These are phyloP conservation scores for Philaethria dido DNA, from an alignment of 2,888 invertebrate genomes.

Conservation along the genomic window DNA sequence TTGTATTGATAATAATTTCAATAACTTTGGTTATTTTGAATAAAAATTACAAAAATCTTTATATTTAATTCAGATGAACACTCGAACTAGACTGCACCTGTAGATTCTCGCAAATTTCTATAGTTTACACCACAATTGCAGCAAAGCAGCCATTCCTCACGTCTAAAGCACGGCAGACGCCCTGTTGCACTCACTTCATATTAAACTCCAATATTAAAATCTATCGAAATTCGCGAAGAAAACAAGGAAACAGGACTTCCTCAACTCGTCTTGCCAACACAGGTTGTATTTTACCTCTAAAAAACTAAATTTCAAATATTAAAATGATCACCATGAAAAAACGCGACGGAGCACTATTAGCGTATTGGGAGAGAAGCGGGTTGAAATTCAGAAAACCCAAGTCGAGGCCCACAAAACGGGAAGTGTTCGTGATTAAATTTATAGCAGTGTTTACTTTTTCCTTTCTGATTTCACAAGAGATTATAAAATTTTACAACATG, in stretches of 20 bases:
- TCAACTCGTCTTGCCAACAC: too few relatives aligned
- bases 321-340: too few relatives aligned
- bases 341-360: not conserved
- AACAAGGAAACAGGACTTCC: not conserved
- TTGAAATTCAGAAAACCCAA: not conserved
- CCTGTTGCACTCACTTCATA: not conserved
- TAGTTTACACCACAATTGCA: not conserved
- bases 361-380: not conserved
- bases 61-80: not conserved
- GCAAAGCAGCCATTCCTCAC: not conserved
- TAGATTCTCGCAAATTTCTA: slow-evolving; percentile 6
- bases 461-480: not conserved
- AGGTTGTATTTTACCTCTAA: not conserved
- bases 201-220: not conserved
- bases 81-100: not conserved
- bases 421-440: too few relatives aligned
- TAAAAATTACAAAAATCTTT: too few relatives aligned
- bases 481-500: slow-evolving; percentile 24
- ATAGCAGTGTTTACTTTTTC: not conserved
- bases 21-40: too few relatives aligned
- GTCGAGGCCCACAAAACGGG: too few relatives aligned
- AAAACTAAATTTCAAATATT: not conserved
- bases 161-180: slow-evolving; percentile 16
- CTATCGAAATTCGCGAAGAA: not conserved
- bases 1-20: too few relatives aligned